Base-by-base conservation (phyloP, 2,888 invertebrate genomes). In the Pristionchus mayeri region DNA sequence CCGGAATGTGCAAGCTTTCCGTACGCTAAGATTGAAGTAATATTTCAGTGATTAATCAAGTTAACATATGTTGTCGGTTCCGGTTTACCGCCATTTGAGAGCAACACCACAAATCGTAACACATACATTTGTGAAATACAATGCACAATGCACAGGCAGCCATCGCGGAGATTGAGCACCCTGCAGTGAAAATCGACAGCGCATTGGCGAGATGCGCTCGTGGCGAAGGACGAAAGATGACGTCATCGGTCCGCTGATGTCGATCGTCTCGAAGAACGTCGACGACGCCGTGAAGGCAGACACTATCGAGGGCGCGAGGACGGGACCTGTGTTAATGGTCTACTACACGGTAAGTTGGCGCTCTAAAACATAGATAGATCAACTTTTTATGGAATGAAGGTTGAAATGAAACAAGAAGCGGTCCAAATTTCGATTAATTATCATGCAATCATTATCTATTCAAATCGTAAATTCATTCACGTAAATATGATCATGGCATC, bases 191-290 rank as follows among this genome's bases (percentile, higher is more conserved):
- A 16, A n/a, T 71, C 9, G 71, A 44, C 24, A 2, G 40, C 7
- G 71, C 71, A 13, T 24, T 71, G 40, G 71, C 40, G n/a, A 71
- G 44, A 21, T 71, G 71, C 13, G 40, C 71, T 0, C 37, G 71
- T 2, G 71, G 71, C 1, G 71, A 71, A 16, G 71, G 9, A 9
- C 40, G 24, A n/a, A 37, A n/a, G 40, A 44, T 0, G 71, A 37
- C 27, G 71, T 44, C 40, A 71, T 71, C 71, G 71, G 71, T 3
- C 40, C 71, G 21, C 30, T 63, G 27, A 63, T 63, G 60, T 27
- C 60, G 2, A 63, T 63, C 30, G 34, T 63, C 16, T 30, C 60
- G 16, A 30, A 18, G 60, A 63, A 63, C 34, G 30, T 34, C 30
- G 60, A 60, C 18, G 60, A 60, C 30, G 60, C 60, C 24, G 60